A percentile compares a stretch with the other conserved stretches of the same genome.
Evolutionary conservation across 2,113 vertebrate species (phyloP).

Genomic region (Aix galericulata): DNA sequence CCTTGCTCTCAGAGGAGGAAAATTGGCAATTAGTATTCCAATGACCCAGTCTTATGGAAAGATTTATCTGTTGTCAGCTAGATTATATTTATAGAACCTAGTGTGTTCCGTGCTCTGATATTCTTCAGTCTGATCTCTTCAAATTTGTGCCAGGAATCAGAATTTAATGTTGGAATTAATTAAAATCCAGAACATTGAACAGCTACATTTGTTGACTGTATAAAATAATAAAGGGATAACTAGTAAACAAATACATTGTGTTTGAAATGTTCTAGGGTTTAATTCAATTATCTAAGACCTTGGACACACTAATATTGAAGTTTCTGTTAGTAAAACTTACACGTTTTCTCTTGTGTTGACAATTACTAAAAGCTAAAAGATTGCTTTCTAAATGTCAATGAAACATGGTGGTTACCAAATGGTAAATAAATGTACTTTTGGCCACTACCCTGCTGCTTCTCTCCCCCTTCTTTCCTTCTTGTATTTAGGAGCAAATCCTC

Average conservation of each 20-base stretch:
- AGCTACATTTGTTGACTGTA: neutral
- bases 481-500: neutral
- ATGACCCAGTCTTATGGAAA: neutral
- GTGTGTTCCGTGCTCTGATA: neutral
- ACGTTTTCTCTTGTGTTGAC: neutral
- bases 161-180: constrained; percentile 5
- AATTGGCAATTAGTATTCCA: constrained; percentile 5
- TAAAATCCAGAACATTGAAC: neutral
- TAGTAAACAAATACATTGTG: neutral
- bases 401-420: neutral
- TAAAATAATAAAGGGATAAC: constrained; percentile 6
- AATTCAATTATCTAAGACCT: neutral
- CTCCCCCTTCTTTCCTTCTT: neutral
- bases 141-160: constrained; percentile 20
- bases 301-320: neutral
- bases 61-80: neutral
- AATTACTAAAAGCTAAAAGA: neutral
- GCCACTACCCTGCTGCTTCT: neutral
- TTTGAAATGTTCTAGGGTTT: constrained; percentile 42
- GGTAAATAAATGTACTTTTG: neutral
- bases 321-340: neutral
- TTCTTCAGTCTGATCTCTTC: constrained; percentile 24
- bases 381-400: neutral
- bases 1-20: constrained; percentile 5
- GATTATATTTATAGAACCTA: neutral